These are phyloP conservation scores for Linyphia triangularis DNA, from an alignment of 2,888 invertebrate genomes.

Conservation along the genomic window DNA sequence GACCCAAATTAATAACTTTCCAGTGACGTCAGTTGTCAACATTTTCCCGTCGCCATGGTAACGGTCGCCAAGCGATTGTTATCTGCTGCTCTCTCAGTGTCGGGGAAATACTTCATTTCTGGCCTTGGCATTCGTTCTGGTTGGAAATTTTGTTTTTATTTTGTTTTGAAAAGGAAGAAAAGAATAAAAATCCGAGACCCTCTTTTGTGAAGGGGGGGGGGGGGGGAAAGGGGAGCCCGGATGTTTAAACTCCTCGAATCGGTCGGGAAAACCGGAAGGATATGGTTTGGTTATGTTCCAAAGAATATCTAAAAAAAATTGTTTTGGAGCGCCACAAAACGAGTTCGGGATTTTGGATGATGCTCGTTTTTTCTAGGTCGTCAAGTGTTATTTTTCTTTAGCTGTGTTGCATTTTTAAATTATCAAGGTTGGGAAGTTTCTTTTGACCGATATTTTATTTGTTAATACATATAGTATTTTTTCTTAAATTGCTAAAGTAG, in stretches of 20 bases:
- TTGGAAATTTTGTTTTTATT: neutral
- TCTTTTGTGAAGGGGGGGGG: neutral
- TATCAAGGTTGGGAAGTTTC: no score
- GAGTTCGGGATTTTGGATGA: no score
- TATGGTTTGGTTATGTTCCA: no score
- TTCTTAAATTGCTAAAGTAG: no score
- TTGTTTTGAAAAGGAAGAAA: neutral
- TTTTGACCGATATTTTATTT: no score
- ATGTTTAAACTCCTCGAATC: neutral
- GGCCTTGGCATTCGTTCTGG: conserved; percentile 65
- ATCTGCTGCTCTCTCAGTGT: neutral
- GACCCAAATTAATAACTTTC: conserved; percentile 55
- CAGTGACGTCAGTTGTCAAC: conserved; percentile 66
- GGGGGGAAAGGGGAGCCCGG: no score
- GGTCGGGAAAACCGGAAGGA: neutral
- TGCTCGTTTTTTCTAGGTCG: no score
- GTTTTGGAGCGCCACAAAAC: no score
- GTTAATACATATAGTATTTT: no score
- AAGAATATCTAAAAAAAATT: no score
- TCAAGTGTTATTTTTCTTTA: no score
- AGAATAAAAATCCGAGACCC: neutral
- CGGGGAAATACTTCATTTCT: neutral
- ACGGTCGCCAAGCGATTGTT: conserved; percentile 41
- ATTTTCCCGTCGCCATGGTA: conserved; percentile 50
- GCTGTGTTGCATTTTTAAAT: no score